Evolutionary conservation across 2,888 invertebrate genomes (phyloP), one percentile per base, ranked within the genome.

Genomic region (Leptothorax acervorum): DNA sequence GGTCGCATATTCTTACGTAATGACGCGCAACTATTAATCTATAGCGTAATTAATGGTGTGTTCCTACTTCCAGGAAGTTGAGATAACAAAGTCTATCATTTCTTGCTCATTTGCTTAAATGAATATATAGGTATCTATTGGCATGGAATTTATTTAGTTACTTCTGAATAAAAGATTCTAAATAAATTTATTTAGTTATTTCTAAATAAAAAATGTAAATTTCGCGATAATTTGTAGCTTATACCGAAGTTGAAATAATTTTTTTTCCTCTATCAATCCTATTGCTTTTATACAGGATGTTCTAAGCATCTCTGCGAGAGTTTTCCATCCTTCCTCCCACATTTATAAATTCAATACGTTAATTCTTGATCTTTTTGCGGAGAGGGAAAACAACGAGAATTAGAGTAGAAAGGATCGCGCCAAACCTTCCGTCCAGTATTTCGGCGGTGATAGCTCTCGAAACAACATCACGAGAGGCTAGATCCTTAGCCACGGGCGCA

Each of bases 391-490:
- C 6, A 42, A 6, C 2, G 18, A 18, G 9, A 48, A 71, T 35
- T 23, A 18, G 60, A 31, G 0, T 79, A 45, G 11, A 12, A 68
- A n/a, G 42, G 51, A 66, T 63, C 5, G 51, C 48, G 3, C 84
- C 78, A 87, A 42, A 95, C 95, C 95, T 95, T 95, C 99, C 99
- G 95, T 99, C 99, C 95, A 98, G 96, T 88, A 99, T 99, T 95
- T 99, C 99, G 85, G 99, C 96, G 35, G 99, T 99, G 97, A 99
- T 99, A 39, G 99, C 97, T 65, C 99, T 96, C 0, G 99, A 99
- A 0, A 99, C 99, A 55, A 99, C 99, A 95, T 99, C 99, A 73
- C 99, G 97, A 11, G 99, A 99, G 31, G 99, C 99, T 87, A 99
- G 96, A 96, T 99, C 99, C 95, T 99, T 99, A 55, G 99, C 99